These are phyloP conservation scores for Cenopis cana DNA, from an alignment of 2,888 invertebrate species.

Conservation along the genomic window DNA sequence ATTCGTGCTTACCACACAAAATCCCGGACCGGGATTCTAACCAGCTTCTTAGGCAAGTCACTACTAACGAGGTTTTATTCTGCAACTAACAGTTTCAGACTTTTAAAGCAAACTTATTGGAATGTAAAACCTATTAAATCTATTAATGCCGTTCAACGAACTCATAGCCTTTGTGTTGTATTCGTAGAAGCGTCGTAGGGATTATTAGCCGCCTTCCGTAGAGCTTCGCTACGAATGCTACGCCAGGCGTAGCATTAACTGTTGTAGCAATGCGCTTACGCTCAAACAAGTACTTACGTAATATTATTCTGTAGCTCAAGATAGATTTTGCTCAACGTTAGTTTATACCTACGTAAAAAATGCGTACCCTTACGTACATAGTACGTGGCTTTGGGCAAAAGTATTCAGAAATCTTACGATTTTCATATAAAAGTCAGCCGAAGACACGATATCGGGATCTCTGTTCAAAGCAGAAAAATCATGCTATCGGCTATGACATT, in stretches of 20 bases:
- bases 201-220: constrained; percentile 7
- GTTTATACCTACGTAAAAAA: background rate
- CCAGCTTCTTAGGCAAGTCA: too few relatives aligned
- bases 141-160: background rate
- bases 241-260: constrained; percentile 31
- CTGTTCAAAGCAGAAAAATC: too few relatives aligned
- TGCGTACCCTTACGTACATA: too few relatives aligned
- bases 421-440: too few relatives aligned
- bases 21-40: too few relatives aligned
- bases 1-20: too few relatives aligned
- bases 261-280: constrained; percentile 13
- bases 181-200: background rate
- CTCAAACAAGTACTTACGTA: background rate
- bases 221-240: constrained; percentile 32
- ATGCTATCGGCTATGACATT: too few relatives aligned
- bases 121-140: background rate
- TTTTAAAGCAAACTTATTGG: background rate
- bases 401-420: too few relatives aligned
- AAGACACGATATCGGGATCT: too few relatives aligned
- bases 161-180: background rate
- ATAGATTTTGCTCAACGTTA: too few relatives aligned
- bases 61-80: too few relatives aligned
- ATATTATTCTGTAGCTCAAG: background rate
- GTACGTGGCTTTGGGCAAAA: too few relatives aligned
- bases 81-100: background rate